Evolutionary conservation across 1,140 invertebrate species (phyloP).

Genomic region (Penaeus vannamei): DNA sequence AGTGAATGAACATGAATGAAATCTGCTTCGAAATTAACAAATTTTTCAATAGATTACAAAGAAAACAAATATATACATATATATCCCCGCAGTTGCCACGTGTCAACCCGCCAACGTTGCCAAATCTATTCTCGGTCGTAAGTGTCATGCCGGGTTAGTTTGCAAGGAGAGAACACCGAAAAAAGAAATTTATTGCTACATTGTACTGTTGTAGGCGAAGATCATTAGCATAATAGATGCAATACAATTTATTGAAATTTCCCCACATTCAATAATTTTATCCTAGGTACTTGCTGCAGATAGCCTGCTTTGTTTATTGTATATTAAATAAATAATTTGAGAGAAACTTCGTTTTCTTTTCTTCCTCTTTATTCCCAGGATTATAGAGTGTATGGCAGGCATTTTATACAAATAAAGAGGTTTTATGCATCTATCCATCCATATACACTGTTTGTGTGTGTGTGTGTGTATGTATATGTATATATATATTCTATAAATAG

Average conservation of each 20-base stretch:
- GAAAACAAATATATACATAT: not conserved
- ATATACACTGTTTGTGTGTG: not conserved
- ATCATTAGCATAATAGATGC: conserved; percentile 43
- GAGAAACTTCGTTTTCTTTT: not conserved
- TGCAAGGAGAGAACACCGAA: conserved; percentile 40
- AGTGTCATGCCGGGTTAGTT: conserved; percentile 52
- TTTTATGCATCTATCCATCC: not conserved
- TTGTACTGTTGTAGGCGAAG: not conserved
- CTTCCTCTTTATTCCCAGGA: not conserved
- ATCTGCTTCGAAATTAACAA: too few relatives aligned
- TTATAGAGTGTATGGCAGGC: not conserved
- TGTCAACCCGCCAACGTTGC: conserved; percentile 54
- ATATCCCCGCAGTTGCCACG: conserved; percentile 26
- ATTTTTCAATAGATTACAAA: not conserved
- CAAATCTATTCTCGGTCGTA: conserved; percentile 55
- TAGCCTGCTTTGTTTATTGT: conserved; percentile 56
- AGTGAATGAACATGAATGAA: not conserved
- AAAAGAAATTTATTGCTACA: conserved; percentile 21
- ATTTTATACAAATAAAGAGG: not conserved
- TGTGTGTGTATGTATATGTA: too few relatives aligned
- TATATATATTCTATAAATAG: too few relatives aligned
- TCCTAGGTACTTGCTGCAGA: conserved; percentile 44
- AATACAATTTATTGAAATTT: conserved; percentile 44
- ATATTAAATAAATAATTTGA: conserved; percentile 50
- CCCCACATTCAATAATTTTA: conserved; percentile 36